Evolutionary conservation across 2,888 invertebrate genomes (phyloP).

Genomic region (Habrosyne pyritoides): DNA sequence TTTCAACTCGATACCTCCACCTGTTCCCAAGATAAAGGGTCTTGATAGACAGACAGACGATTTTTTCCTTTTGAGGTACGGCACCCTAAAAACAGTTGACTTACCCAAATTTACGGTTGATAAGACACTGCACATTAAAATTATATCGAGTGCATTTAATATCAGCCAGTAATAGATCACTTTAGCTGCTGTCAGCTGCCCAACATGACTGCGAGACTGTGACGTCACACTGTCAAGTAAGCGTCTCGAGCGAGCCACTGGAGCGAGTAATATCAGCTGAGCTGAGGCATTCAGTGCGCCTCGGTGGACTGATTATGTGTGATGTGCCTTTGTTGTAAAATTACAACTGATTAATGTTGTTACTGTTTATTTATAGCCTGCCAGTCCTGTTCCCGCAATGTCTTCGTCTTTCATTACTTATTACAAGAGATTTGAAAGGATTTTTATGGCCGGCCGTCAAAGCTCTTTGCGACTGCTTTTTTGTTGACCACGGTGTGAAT

Average conservation of each 20-base stretch:
- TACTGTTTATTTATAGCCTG: not conserved
- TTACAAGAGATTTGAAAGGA: no score
- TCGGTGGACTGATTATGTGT: not conserved
- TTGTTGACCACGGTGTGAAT: no score
- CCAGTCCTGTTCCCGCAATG: no score
- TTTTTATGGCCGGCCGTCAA: no score
- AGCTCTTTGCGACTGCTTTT: no score
- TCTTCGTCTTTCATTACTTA: no score
- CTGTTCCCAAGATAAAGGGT: no score
- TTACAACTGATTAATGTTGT: not conserved
- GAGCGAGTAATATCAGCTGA: constrained; percentile 4
- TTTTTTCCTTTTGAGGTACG: no score
- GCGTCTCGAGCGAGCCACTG: constrained; percentile 7
- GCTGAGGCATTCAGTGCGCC: not conserved
- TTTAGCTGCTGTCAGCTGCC: not conserved
- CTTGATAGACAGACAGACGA: no score
- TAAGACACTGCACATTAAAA: not conserved
- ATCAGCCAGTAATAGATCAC: not conserved
- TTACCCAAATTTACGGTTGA: not conserved
- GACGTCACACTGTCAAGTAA: constrained; percentile 8
- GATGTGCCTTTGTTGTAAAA: not conserved
- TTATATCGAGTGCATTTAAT: not conserved
- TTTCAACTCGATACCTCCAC: no score
- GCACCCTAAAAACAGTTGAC: no score
- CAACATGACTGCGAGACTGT: not conserved